These are phyloP conservation scores for Zaprionus davidi DNA, from an alignment of 1,140 invertebrate species.

Conservation along the genomic window DNA sequence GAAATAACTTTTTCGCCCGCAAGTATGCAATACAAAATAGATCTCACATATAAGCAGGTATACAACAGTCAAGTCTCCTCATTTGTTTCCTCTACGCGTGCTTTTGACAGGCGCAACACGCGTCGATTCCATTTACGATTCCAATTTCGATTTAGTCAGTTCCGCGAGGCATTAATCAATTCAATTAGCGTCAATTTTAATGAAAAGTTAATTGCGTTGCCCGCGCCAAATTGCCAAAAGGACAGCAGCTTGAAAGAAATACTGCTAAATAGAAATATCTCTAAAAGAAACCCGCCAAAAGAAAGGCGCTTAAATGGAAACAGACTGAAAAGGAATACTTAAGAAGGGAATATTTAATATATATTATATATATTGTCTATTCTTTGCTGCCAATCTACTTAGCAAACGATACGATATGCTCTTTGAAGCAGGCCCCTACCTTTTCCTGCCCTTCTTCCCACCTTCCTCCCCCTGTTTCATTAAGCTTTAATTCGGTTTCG, in stretches of 20 bases:
- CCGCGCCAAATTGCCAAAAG: neutral
- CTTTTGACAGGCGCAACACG: neutral
- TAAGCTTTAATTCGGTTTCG: neutral
- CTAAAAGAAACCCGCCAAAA: neutral
- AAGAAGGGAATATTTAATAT: neutral
- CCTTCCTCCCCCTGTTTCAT: neutral
- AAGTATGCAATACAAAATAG: too few species aligned
- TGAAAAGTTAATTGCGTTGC: constrained; percentile 11
- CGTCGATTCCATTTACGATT: neutral
- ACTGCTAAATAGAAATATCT: neutral
- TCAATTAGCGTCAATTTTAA: constrained; percentile 60
- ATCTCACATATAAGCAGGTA: too few species aligned
- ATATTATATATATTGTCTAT: neutral
- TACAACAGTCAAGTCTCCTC: too few species aligned
- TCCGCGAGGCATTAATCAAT: constrained; percentile 49
- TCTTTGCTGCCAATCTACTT: neutral
- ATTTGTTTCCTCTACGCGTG: neutral
- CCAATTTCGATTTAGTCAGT: neutral
- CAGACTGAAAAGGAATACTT: neutral
- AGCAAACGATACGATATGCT: neutral
- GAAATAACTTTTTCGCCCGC: too few species aligned
- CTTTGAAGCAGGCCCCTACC: neutral
- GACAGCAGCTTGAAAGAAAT: neutral
- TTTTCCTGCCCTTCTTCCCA: too few species aligned
- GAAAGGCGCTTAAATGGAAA: neutral